Conservation (phyloP, 2,888 invertebrate genomes). For the Sicus ferrugineus region DNA sequence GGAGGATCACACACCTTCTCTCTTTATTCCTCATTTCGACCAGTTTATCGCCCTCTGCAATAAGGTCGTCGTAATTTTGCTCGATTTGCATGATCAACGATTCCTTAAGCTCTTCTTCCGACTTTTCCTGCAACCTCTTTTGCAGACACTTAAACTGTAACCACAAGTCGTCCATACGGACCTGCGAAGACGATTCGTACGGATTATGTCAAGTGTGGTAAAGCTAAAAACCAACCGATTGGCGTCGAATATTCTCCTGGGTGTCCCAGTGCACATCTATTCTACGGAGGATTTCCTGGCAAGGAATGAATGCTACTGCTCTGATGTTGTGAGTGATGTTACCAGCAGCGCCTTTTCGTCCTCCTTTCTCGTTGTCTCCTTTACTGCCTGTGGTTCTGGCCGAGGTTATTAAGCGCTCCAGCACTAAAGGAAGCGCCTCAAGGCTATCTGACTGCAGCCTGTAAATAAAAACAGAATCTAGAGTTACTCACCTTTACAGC, state of each 20-base stretch:
- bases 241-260: slow-evolving; percentile 58
- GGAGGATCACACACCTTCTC: too few species aligned
- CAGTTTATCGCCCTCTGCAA: slow-evolving; percentile 61
- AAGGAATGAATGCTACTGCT: slow-evolving; percentile 54
- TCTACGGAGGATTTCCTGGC: slow-evolving; percentile 54
- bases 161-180: slow-evolving; percentile 58
- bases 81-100: slow-evolving; percentile 62
- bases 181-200: not conserved
- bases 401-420: slow-evolving; percentile 56
- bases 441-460: slow-evolving; percentile 62
- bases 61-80: slow-evolving; percentile 62
- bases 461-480: slow-evolving; percentile 13
- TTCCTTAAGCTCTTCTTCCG: slow-evolving; percentile 60
- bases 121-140: slow-evolving; percentile 58
- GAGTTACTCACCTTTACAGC: not conserved
- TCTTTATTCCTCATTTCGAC: slow-evolving; percentile 59
- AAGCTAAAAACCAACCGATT: slow-evolving; percentile 50
- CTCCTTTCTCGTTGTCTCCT: slow-evolving; percentile 34
- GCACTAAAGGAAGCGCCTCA: slow-evolving; percentile 58
- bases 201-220: too few species aligned
- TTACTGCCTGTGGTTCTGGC: slow-evolving; percentile 39
- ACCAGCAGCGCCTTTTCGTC: slow-evolving; percentile 42
- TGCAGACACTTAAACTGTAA: slow-evolving; percentile 62
- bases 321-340: slow-evolving; percentile 49
- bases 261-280: slow-evolving; percentile 59